Conservation (phyloP, 2,113 vertebrate species). For the Ptychochromis oligacanthus region DNA sequence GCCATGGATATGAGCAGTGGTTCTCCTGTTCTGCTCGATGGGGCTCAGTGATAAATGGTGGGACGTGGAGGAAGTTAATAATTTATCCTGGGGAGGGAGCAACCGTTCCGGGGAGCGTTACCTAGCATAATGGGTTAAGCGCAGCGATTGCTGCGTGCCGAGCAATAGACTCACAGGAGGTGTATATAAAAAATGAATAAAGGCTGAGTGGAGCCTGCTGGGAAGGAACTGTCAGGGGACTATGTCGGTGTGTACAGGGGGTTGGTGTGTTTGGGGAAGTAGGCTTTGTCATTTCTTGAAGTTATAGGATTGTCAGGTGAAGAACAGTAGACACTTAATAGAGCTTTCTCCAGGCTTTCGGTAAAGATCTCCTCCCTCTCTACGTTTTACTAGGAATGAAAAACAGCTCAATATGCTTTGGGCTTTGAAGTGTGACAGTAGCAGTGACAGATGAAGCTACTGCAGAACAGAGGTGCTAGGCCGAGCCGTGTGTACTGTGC, state of each 20-base stretch:
- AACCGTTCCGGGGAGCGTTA: constrained; percentile 67
- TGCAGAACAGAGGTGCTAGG: constrained; percentile 44
- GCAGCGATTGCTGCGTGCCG: constrained; percentile 71
- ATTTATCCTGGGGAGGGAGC: constrained; percentile 78
- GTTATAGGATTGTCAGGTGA: constrained; percentile 59
- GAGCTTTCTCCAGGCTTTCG: constrained; percentile 57
- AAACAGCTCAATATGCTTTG: constrained; percentile 59
- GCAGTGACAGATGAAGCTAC: constrained; percentile 53
- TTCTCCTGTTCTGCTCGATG: constrained; percentile 65
- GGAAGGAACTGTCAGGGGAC: constrained; percentile 69
- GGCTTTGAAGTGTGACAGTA: constrained; percentile 68
- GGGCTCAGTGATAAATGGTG: constrained; percentile 76
- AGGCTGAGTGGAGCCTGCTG: constrained; percentile 76
- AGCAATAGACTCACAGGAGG: constrained; percentile 71
- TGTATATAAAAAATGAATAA: constrained; percentile 79
- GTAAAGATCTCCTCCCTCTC: constrained; percentile 62
- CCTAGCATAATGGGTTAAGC: constrained; percentile 81
- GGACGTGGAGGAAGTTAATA: constrained; percentile 79
- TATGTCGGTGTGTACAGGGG: constrained; percentile 7
- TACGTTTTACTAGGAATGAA: constrained; percentile 55
- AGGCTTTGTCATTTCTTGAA: constrained; percentile 62
- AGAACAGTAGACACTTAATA: constrained; percentile 59
- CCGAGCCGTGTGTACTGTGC: constrained; percentile 39
- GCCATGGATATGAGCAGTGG: constrained; percentile 74
- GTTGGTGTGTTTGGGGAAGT: constrained; percentile 45